Evolutionary conservation across 2,888 invertebrate genomes (phyloP).

Genomic region (Meiosimyza platycephala): DNA sequence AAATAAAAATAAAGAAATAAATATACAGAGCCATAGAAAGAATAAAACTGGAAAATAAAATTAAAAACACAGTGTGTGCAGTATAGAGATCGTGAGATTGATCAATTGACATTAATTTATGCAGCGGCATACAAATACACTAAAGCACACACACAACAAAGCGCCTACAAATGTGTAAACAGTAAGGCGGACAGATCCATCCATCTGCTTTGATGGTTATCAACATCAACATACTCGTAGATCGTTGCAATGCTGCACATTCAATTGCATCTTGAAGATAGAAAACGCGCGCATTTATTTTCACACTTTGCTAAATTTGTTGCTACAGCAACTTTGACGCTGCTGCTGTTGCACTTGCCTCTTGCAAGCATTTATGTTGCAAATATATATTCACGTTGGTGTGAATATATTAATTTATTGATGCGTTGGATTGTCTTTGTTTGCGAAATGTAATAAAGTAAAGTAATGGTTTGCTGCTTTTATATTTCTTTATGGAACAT

Average conservation of each 20-base stretch:
- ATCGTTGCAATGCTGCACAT: slow-evolving; percentile 1
- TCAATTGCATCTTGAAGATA: slow-evolving; percentile 2
- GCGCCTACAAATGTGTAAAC: background rate
- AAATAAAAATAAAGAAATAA: slow-evolving; percentile 5
- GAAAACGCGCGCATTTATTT: slow-evolving; percentile 16
- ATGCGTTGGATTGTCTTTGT: too few relatives aligned
- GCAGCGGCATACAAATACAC: slow-evolving; percentile 21
- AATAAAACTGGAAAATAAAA: background rate
- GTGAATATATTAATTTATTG: too few relatives aligned
- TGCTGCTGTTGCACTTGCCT: background rate
- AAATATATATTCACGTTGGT: too few relatives aligned
- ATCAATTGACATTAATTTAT: slow-evolving; percentile 44
- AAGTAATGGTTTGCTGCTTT: too few relatives aligned
- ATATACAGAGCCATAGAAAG: background rate
- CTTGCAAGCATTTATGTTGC: background rate
- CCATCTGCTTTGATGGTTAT: slow-evolving; percentile 2
- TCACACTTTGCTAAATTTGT: slow-evolving; percentile 4
- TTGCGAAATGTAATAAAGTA: too few relatives aligned
- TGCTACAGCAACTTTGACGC: background rate
- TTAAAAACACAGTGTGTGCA: background rate
- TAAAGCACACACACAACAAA: slow-evolving; percentile 18
- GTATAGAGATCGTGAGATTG: slow-evolving; percentile 47
- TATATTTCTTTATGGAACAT: too few relatives aligned
- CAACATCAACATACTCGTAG: background rate
- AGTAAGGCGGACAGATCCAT: background rate